Percentiles rank a stretch among this genome's conserved stretches.
These are phyloP conservation scores for Lasaia peninsularis DNA, from an alignment of 1,140 invertebrate species.

Conservation along the genomic window DNA sequence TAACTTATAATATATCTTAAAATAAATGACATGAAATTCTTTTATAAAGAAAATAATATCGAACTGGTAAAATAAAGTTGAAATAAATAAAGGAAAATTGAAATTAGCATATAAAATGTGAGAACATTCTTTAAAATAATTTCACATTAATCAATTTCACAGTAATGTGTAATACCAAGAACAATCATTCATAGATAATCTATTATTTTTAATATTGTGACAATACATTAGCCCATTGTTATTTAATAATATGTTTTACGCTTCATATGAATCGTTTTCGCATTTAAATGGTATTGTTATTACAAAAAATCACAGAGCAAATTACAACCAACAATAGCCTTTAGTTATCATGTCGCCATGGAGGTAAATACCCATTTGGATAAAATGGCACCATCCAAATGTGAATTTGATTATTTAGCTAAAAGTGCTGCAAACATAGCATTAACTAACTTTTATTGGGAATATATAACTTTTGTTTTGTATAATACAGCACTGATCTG, in stretches of 20 bases:
- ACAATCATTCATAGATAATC: slow-evolving; percentile 1
- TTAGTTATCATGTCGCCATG: not conserved
- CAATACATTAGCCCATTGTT: not conserved
- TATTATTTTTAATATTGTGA: not conserved
- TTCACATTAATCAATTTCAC: too few relatives aligned
- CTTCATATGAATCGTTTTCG: not conserved
- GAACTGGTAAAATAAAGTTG: too few relatives aligned
- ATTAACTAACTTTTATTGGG: slow-evolving; percentile 47
- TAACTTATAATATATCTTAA: too few relatives aligned
- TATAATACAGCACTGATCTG: slow-evolving; percentile 39
- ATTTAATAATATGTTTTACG: not conserved
- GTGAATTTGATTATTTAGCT: slow-evolving; percentile 33
- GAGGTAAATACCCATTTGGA: not conserved
- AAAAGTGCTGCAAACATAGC: slow-evolving; percentile 47
- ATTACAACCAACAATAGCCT: too few relatives aligned
- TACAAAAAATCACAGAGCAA: too few relatives aligned
- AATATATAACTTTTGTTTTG: slow-evolving; percentile 44
- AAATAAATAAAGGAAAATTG: too few relatives aligned
- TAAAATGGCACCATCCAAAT: slow-evolving; percentile 20
- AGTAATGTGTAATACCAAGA: not conserved
- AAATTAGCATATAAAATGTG: too few relatives aligned
- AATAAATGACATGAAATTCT: too few relatives aligned
- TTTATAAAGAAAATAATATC: too few relatives aligned
- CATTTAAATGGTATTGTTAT: not conserved
- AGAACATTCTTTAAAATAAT: too few relatives aligned